These are phyloP conservation scores for Pristiophorus japonicus DNA, from an alignment of 2,113 vertebrate genomes.

Conservation along the genomic window DNA sequence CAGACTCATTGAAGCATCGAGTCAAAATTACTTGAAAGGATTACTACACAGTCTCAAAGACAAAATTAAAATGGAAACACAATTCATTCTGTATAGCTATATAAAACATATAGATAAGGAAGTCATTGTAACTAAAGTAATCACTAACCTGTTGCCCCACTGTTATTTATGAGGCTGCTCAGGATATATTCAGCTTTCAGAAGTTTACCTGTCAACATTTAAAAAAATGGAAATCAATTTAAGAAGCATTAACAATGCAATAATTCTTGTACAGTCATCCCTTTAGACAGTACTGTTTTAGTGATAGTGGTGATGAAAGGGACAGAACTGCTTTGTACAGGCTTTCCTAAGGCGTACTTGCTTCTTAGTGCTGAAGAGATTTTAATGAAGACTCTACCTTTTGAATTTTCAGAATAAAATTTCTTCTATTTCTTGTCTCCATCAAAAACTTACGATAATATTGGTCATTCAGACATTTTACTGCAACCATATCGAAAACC, in stretches of 20 bases:
- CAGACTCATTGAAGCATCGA: background rate
- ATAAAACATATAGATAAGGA: too few species aligned
- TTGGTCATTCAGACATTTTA: too few species aligned
- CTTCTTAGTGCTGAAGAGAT: background rate
- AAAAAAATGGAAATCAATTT: background rate
- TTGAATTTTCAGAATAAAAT: too few species aligned
- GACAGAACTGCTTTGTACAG: background rate
- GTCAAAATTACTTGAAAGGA: background rate
- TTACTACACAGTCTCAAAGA: background rate
- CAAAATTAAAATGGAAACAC: background rate
- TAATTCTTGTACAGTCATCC: background rate
- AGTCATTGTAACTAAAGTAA: background rate
- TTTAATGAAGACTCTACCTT: too few species aligned
- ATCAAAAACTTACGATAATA: too few species aligned
- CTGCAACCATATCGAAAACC: too few species aligned
- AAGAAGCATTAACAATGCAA: constrained; percentile 4
- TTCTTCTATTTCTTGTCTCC: too few species aligned
- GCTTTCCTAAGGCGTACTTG: background rate
- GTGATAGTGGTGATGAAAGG: background rate
- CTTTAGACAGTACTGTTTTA: background rate
- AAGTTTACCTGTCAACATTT: constrained; percentile 71
- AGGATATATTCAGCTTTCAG: constrained; percentile 87
- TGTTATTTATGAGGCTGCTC: constrained; percentile 75
- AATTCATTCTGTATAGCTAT: background rate
- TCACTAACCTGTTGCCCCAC: constrained; percentile 68